Evolutionary conservation across 2,797 vertebrate species (phyloP).

Genomic region (Prunella strophiata): DNA sequence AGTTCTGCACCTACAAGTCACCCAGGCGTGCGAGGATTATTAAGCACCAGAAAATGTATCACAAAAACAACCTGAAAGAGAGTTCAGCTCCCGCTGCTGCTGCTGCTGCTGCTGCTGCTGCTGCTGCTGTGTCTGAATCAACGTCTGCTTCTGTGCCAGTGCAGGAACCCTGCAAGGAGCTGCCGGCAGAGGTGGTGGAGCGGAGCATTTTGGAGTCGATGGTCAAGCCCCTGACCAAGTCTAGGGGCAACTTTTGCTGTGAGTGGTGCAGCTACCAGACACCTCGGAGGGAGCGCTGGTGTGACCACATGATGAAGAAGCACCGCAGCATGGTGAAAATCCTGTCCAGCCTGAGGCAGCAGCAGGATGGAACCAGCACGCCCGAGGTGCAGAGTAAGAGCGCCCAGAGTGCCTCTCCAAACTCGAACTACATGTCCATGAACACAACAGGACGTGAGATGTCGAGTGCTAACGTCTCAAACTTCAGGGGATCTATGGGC

Average conservation of each 20-base stretch:
- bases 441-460: slow-evolving; percentile 81
- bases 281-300: slow-evolving; percentile 91
- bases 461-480: slow-evolving; percentile 73
- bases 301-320: slow-evolving; percentile 95
- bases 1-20: slow-evolving; percentile 96
- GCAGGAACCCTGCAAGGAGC: slow-evolving; percentile 82
- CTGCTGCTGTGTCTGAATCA: slow-evolving; percentile 77
- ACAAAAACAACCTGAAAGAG: slow-evolving; percentile 83
- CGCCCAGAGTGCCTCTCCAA: slow-evolving; percentile 82
- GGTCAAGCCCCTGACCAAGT: slow-evolving; percentile 81
- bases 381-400: slow-evolving; percentile 83
- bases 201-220: slow-evolving; percentile 76
- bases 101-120: slow-evolving; percentile 17
- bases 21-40: slow-evolving; percentile 90
- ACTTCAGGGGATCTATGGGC: slow-evolving; percentile 76
- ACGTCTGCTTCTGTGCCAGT: slow-evolving; percentile 76
- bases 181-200: slow-evolving; percentile 81
- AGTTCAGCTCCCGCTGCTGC: slow-evolving; percentile 71
- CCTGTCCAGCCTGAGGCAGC: slow-evolving; percentile 84
- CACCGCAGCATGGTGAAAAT: slow-evolving; percentile 97
- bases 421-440: slow-evolving; percentile 80
- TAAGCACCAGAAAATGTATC: slow-evolving; percentile 97
- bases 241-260: slow-evolving; percentile 91
- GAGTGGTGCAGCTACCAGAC: slow-evolving; percentile 98
- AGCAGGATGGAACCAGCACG: slow-evolving; percentile 80